Percentiles rank a stretch among this genome's conserved stretches.
phyloP scores from a whole-genome alignment of 2,888 invertebrate species.

The Liopterus haemorrhoidalis region DNA sequence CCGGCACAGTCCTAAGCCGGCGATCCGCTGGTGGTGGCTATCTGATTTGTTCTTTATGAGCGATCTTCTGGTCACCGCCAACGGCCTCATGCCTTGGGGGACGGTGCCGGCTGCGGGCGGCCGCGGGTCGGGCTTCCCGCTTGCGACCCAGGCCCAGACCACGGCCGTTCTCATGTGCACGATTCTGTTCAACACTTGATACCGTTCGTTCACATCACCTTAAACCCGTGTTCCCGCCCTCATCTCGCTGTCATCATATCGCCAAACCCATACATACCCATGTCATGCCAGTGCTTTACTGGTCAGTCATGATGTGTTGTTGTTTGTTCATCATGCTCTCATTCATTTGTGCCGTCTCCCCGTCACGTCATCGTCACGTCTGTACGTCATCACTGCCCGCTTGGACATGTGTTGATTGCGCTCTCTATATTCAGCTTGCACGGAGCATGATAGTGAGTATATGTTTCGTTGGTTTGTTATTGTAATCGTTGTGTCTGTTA shows the following conservation, averaged over 20 bases:
- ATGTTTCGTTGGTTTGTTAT: conserved; percentile 29
- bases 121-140: conserved; percentile 43
- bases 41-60: too few relatives aligned
- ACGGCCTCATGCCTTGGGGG: too few relatives aligned
- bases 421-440: conserved; percentile 73
- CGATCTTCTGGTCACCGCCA: too few relatives aligned
- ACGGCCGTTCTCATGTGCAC: too few relatives aligned
- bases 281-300: conserved; percentile 25
- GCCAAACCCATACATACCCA: conserved; percentile 9
- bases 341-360: conserved; percentile 44
- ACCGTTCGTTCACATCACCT: too few relatives aligned
- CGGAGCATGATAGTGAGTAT: conserved; percentile 89
- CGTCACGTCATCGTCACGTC: conserved; percentile 25
- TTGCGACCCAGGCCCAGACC: conserved; percentile 47
- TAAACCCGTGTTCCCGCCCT: too few relatives aligned
- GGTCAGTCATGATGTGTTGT: conserved; percentile 19
- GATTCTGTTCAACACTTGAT: too few relatives aligned
- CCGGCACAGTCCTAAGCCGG: too few relatives aligned
- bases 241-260: too few relatives aligned
- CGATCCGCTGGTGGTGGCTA: too few relatives aligned
- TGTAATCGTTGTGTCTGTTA: conserved; percentile 13
- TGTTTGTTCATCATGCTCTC: conserved; percentile 39
- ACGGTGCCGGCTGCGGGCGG: conserved; percentile 43
- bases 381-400: conserved; percentile 31
- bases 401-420: conserved; percentile 53